Evolutionary conservation across 2,888 invertebrate species (phyloP), one percentile per base, ranked within the genome.

Genomic region (Tinea trinotella): DNA sequence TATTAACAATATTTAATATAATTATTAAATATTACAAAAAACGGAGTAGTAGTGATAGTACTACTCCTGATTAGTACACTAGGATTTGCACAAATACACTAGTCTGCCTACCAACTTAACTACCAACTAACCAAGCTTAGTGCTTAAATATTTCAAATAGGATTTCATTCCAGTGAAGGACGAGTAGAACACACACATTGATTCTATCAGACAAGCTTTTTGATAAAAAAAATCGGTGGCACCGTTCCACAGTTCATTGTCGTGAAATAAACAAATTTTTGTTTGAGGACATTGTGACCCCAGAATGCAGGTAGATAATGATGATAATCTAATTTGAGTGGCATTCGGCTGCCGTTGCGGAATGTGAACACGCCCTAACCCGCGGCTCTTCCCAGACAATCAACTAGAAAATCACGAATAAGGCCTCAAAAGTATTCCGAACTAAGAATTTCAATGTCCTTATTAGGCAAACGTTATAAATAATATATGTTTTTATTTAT

Each of bases 321-420:
- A 64, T 61, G 54, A 56, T 57, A 57, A 66, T 64, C 67, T 67
- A 73, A 77, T 74, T 74, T 71, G 69, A 69, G 64, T 63, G 68
- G 72, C 59, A 73, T 74, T 68, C 66, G 62, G 64, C 61, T 64
- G 61, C 55, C 60, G 67, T 63, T 66, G 64, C 62, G 65, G 64
- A 70, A 71, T 69, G 64, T 63, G 60, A 63, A 60, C 64, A 61
- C 61, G 61, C 63, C 59, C 56, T 56, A 57, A 64, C 67, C 65
- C 55, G 57, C 52, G 62, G 60, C 61, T 58, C 49, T 54, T 60
- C 60, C 53, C 56, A 56, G 52, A 22, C 15, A 40, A 52, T 56
- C 52, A 40, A 40, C 24, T 55, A 53, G 22, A 24, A 60, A 58
- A 56, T 58, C 59, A 62, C 63, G 61, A 66, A 66, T 61, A 61